Conservation (phyloP, 2,888 invertebrate species). For the Ceramica pisi region DNA sequence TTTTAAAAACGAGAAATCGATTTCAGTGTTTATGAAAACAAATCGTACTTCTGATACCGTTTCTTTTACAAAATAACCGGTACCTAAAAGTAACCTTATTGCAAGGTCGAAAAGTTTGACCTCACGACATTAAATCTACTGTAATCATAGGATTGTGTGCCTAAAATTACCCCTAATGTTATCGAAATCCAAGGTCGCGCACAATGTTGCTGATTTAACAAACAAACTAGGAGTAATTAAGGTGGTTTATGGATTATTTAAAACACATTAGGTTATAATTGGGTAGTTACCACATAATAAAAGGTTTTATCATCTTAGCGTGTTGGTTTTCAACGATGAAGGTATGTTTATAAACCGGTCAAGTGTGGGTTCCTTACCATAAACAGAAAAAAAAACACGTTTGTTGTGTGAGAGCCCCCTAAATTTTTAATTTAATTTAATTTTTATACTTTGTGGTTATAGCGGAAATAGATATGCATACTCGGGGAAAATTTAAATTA, state of each 20-base stretch:
- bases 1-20: too few relatives aligned
- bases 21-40: too few relatives aligned
- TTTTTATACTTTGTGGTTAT: too few relatives aligned
- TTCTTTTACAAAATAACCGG: background rate
- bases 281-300: conserved; percentile 7
- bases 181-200: conserved; percentile 24
- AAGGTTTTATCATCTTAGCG: conserved; percentile 4
- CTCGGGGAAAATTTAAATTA: too few relatives aligned
- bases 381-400: too few relatives aligned
- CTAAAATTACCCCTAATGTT: conserved; percentile 48
- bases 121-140: conserved; percentile 39
- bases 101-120: conserved; percentile 33
- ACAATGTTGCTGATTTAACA: conserved; percentile 27
- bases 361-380: too few relatives aligned
- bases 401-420: too few relatives aligned
- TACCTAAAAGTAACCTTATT: conserved; percentile 6
- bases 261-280: conserved; percentile 47
- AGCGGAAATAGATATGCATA: too few relatives aligned
- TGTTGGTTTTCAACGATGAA: background rate
- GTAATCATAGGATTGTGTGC: conserved; percentile 45
- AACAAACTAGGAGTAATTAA: conserved; percentile 31
- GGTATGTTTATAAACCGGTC: too few relatives aligned
- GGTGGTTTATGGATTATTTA: conserved; percentile 37
- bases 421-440: too few relatives aligned
- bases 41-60: too few relatives aligned